phyloP scores from a whole-genome alignment of 2,113 vertebrate species.

The Acanthochromis polyacanthus region DNA sequence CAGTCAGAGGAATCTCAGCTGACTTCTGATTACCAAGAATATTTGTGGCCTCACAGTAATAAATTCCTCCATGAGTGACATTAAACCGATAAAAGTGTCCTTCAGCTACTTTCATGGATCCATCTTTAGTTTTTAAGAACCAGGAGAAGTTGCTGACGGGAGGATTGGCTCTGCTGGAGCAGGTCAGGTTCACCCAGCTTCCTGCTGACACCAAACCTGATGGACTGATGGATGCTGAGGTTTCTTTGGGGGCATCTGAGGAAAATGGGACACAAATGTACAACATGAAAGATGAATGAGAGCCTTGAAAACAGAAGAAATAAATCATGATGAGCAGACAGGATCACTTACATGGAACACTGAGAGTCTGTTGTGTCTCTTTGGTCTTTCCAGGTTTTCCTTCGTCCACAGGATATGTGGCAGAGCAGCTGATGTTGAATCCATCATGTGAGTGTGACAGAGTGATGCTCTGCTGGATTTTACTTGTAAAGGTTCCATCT shows the following conservation, averaged over 20 bases:
- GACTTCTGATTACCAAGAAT: slow-evolving; percentile 30
- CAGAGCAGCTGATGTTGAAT: slow-evolving; percentile 47
- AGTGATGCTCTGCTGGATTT: slow-evolving; percentile 23
- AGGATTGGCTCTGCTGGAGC: slow-evolving; percentile 67
- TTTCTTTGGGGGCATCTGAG: slow-evolving; percentile 59
- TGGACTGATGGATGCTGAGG: slow-evolving; percentile 17
- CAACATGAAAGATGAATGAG: neutral
- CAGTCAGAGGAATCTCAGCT: accelerated
- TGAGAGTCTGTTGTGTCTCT: slow-evolving; percentile 22
- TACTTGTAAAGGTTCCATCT: slow-evolving; percentile 24
- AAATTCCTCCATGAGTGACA: slow-evolving; percentile 19
- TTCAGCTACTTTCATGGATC: neutral
- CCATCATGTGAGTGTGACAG: slow-evolving; percentile 41
- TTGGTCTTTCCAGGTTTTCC: neutral
- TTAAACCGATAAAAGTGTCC: slow-evolving; percentile 41
- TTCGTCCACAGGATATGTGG: slow-evolving; percentile 33
- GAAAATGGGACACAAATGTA: neutral
- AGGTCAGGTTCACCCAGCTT: slow-evolving; percentile 60
- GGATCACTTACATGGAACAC: slow-evolving; percentile 43
- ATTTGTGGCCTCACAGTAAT: slow-evolving; percentile 61
- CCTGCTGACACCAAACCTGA: slow-evolving; percentile 26
- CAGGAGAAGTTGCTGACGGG: slow-evolving; percentile 58
- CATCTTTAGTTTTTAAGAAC: slow-evolving; percentile 38
- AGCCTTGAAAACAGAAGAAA: too few species aligned
- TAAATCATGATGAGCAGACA: neutral